These are phyloP conservation scores for Oppia nitens DNA, from an alignment of 1,140 invertebrate genomes.

Conservation along the genomic window DNA sequence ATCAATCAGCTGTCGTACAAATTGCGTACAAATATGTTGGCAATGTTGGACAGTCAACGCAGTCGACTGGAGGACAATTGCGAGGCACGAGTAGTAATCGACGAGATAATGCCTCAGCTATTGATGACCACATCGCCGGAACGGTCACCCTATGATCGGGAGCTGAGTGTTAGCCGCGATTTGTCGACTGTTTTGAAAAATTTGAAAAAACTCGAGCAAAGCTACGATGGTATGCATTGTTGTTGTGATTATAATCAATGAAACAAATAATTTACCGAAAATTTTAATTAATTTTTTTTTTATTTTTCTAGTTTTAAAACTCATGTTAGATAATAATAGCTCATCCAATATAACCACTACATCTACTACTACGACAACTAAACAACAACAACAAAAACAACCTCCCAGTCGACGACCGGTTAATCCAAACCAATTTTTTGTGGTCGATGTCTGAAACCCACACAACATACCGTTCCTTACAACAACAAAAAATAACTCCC, in stretches of 20 bases:
- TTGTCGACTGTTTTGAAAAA: constrained; percentile 40
- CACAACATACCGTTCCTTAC: too few relatives aligned
- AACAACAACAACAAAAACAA: too few relatives aligned
- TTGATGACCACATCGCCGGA: constrained; percentile 18
- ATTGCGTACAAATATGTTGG: constrained; percentile 31
- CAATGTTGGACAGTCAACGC: constrained; percentile 25
- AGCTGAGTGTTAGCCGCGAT: constrained; percentile 30
- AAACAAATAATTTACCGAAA: constrained; percentile 5
- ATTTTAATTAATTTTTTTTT: neutral
- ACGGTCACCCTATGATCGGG: constrained; percentile 9
- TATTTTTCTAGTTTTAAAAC: too few relatives aligned
- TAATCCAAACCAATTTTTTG: too few relatives aligned
- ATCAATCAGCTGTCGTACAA: constrained; percentile 40
- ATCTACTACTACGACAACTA: too few relatives aligned
- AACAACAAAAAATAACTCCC: too few relatives aligned
- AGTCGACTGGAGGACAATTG: constrained; percentile 23
- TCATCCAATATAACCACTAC: too few relatives aligned
- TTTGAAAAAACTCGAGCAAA: constrained; percentile 40
- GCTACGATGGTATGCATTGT: constrained; percentile 33
- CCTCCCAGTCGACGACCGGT: too few relatives aligned
- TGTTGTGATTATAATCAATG: too few relatives aligned
- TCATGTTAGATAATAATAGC: too few relatives aligned
- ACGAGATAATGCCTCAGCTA: constrained; percentile 27
- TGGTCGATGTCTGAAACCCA: too few relatives aligned
- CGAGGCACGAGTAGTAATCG: constrained; percentile 28